Percentiles rank a stretch among this genome's conserved stretches.
These are phyloP conservation scores for Octopus sinensis DNA, from an alignment of 1,140 invertebrate genomes.

Conservation along the genomic window DNA sequence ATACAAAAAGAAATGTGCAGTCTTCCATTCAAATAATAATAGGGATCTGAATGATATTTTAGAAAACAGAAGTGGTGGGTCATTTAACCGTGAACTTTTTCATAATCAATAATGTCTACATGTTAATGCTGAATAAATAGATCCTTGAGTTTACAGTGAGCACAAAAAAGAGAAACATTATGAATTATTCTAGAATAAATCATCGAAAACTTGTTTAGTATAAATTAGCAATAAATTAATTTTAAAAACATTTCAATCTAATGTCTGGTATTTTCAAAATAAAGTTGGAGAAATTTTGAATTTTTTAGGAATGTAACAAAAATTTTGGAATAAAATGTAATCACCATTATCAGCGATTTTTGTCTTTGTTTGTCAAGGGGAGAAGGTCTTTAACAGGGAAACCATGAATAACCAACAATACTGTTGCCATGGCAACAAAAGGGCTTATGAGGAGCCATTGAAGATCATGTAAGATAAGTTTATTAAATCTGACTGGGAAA, in stretches of 20 bases:
- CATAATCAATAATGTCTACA: too few species aligned
- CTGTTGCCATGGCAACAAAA: slow-evolving; percentile 42
- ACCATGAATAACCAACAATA: slow-evolving; percentile 45
- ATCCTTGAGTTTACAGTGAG: neutral
- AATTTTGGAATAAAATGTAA: neutral
- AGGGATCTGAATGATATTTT: too few species aligned
- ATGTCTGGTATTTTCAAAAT: neutral
- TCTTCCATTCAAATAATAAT: too few species aligned
- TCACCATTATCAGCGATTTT: slow-evolving; percentile 25
- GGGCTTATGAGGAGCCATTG: slow-evolving; percentile 46
- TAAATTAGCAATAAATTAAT: neutral
- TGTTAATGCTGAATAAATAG: too few species aligned
- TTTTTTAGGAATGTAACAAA: neutral
- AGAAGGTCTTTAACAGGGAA: slow-evolving; percentile 49
- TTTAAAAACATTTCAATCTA: neutral
- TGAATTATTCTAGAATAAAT: neutral
- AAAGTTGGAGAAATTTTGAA: neutral
- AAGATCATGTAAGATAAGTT: slow-evolving; percentile 41
- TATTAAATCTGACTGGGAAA: slow-evolving; percentile 41
- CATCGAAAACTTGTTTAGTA: neutral
- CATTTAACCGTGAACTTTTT: too few species aligned
- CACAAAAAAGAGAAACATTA: neutral
- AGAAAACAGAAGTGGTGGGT: too few species aligned
- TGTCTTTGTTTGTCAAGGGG: slow-evolving; percentile 41
- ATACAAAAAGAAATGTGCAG: too few species aligned